Percentiles rank a stretch among this genome's conserved stretches.
Evolutionary conservation across 1,140 invertebrate genomes (phyloP).

Genomic region (Mylabris phalerata): DNA sequence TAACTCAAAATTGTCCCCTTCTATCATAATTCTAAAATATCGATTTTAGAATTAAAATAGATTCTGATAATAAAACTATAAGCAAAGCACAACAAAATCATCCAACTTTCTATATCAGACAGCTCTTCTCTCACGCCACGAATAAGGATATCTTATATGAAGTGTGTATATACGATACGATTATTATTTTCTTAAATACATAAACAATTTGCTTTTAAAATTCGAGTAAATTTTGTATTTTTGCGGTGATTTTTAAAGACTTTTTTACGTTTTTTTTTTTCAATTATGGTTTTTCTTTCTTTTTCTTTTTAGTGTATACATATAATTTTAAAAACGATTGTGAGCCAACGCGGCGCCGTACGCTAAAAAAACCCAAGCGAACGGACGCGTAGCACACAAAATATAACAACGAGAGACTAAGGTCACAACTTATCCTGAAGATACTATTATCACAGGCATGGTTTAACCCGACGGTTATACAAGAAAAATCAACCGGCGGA

Average conservation of each 20-base stretch:
- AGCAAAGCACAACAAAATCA: not conserved
- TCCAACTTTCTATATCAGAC: not conserved
- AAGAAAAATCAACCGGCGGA: conserved; percentile 8
- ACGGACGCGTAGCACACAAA: conserved; percentile 29
- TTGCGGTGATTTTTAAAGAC: conserved; percentile 2
- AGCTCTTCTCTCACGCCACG: conserved; percentile 5
- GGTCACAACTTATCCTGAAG: conserved; percentile 49
- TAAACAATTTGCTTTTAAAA: conserved; percentile 40
- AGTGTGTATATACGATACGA: conserved; percentile 40
- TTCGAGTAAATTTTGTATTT: conserved; percentile 34
- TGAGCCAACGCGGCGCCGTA: conserved; percentile 16
- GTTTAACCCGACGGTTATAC: conserved; percentile 27
- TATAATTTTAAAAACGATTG: conserved; percentile 42
- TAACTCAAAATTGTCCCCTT: not conserved
- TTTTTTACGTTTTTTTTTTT: conserved; percentile 8
- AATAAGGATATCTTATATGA: conserved; percentile 5
- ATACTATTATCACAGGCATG: conserved; percentile 49
- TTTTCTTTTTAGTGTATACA: conserved; percentile 38
- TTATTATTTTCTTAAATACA: conserved; percentile 36
- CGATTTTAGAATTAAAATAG: not conserved
- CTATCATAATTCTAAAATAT: not conserved
- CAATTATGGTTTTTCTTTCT: conserved; percentile 28
- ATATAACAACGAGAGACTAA: conserved; percentile 47
- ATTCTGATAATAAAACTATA: not conserved
- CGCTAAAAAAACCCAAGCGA: conserved; percentile 1